These are phyloP conservation scores for Caprella mutica DNA, from an alignment of 2,888 invertebrate genomes.

Conservation along the genomic window DNA sequence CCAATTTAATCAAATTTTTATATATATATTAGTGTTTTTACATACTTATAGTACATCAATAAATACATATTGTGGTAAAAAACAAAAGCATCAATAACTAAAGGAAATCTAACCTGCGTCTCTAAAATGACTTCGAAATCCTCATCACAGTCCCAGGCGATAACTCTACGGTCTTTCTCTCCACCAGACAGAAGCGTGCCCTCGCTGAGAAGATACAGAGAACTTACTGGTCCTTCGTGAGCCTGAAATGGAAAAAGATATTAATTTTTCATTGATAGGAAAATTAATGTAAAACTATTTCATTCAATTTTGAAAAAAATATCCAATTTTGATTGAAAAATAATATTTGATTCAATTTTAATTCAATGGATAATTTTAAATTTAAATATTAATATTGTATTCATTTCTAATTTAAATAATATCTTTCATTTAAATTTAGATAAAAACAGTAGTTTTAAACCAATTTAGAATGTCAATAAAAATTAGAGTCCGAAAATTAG, in stretches of 20 bases:
- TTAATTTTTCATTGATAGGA: not conserved
- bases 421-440: not conserved
- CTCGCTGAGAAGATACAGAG: constrained; percentile 75
- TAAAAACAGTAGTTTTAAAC: not conserved
- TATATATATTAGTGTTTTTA: not conserved
- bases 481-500: not conserved
- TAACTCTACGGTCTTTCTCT: constrained; percentile 76
- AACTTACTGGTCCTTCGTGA: constrained; percentile 75
- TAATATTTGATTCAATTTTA: no score
- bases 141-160: constrained; percentile 82
- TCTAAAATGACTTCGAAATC: constrained; percentile 82
- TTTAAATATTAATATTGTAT: not conserved
- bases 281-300: not conserved
- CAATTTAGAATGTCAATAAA: not conserved
- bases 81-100: not conserved
- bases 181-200: constrained; percentile 82
- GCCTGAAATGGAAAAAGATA: constrained; percentile 45
- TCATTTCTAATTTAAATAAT: not conserved
- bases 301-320: not conserved
- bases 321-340: not conserved
- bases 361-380: not conserved
- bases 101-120: constrained; percentile 54
- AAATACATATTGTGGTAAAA: not conserved
- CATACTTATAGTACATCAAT: not conserved
- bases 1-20: not conserved